Percentiles rank a stretch among this genome's conserved stretches.
These are phyloP conservation scores for Coptodon bakossiorum DNA, from an alignment of 2,113 vertebrate genomes.

Conservation along the genomic window DNA sequence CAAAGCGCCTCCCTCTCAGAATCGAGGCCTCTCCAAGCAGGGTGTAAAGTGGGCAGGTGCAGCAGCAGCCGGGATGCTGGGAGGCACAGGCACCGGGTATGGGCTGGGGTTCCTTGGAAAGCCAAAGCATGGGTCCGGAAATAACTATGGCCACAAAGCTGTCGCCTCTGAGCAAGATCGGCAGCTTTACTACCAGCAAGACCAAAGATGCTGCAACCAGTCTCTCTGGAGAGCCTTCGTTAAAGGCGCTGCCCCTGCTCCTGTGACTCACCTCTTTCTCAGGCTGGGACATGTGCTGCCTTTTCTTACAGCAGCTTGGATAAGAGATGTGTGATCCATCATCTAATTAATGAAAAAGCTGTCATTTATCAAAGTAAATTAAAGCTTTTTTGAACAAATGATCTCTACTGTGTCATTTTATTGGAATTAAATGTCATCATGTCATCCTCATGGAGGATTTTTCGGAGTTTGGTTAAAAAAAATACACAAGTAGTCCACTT, in stretches of 20 bases:
- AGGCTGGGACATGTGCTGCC: constrained; percentile 32
- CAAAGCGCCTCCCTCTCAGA: constrained; percentile 28
- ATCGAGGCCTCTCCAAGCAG: constrained; percentile 43
- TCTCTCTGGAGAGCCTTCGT: constrained; percentile 25
- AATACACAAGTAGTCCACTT: not conserved
- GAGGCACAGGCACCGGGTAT: constrained; percentile 66
- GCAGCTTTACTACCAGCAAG: not conserved
- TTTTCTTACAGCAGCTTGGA: constrained; percentile 45
- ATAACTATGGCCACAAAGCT: not conserved
- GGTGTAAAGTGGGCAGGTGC: constrained; percentile 68
- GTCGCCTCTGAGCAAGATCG: not conserved
- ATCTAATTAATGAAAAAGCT: not conserved
- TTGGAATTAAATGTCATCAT: not conserved
- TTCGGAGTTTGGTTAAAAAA: not conserved
- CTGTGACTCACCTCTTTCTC: not conserved
- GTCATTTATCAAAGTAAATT: not conserved
- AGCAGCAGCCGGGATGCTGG: constrained; percentile 62
- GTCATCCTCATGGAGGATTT: not conserved
- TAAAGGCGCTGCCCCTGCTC: constrained; percentile 15
- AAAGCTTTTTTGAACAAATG: not conserved
- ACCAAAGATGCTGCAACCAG: constrained; percentile 24
- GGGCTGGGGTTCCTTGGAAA: constrained; percentile 57
- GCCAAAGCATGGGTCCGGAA: constrained; percentile 31
- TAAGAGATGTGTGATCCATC: constrained; percentile 4
- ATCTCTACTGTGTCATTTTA: not conserved